These are phyloP conservation scores for Dipodomys stephensi DNA, from an alignment of 2,113 vertebrate species.

Conservation along the genomic window DNA sequence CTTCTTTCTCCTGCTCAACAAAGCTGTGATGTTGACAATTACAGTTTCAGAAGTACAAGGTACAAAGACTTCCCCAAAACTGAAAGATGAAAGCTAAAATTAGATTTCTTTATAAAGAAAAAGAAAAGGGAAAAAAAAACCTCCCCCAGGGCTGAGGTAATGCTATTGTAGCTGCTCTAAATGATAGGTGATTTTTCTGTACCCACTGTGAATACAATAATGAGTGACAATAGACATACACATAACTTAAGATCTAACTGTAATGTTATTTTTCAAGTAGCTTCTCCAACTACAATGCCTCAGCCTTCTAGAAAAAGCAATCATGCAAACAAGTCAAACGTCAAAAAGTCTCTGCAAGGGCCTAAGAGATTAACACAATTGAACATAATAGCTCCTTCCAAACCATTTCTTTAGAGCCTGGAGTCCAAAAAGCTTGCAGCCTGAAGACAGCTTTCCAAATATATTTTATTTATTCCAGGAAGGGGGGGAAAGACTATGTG, in stretches of 20 bases:
- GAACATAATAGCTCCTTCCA: conserved; percentile 72
- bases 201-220: conserved; percentile 41
- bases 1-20: conserved; percentile 30
- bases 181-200: conserved; percentile 38
- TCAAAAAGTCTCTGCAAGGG: conserved; percentile 68
- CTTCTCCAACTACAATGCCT: conserved; percentile 71
- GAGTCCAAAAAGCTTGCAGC: conserved; percentile 26
- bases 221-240: conserved; percentile 58
- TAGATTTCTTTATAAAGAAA: conserved; percentile 57
- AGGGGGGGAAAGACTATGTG: conserved; percentile 41
- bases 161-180: not conserved
- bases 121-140: not conserved
- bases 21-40: conserved; percentile 62
- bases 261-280: conserved; percentile 70
- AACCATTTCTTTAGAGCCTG: conserved; percentile 52
- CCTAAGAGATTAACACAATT: conserved; percentile 66
- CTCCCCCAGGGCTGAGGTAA: not conserved
- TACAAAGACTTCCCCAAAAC: conserved; percentile 55
- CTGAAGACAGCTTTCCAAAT: conserved; percentile 53
- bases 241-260: conserved; percentile 64
- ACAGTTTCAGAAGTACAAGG: conserved; percentile 57
- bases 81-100: conserved; percentile 66
- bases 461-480: conserved; percentile 75
- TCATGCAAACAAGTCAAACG: conserved; percentile 69
- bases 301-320: conserved; percentile 69